Base-by-base conservation (phyloP, 2,113 vertebrate species). In the Epinephelus fuscoguttatus region DNA sequence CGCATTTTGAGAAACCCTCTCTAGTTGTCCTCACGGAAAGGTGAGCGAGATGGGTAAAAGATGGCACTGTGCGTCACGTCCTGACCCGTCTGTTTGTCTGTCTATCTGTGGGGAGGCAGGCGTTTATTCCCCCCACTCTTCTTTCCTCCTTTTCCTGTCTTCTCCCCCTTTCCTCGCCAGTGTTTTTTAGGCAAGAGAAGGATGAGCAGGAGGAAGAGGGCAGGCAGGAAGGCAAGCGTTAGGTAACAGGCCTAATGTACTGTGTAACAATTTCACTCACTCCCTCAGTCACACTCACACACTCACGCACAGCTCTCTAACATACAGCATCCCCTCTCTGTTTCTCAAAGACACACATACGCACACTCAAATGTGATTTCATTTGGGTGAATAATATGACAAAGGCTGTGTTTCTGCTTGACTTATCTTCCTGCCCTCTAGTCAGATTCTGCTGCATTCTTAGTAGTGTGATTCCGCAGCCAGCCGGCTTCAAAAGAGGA, bases 201-300 rank as follows among this genome's bases (percentile, higher is more conserved):
- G 70, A 90, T 82, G 84, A 78, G 81, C 77, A 52, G 67, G 62
- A 91, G 86, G 82, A 84, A 86, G 75, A 82, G 82, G 82, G 78
- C 75, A 75, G 82, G 64, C 81, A 74, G 75, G 76, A 85, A 85
- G 82, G 77, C 70, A 61, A 60, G 82, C 57, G 4, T 89, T 92
- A 79, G 91, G 88, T 90, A 91, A 92, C 88, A 78, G 52, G 79
- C 81, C 83, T 83, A 88, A 89, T 89, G 79, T 84, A 78, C 86
- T 87, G 77, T 91, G 81, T 77, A 88, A 91, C 75, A 82, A 69
- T 82, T 87, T 80, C 71, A 72, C 82, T 79, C 82, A 70, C 66
- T 84, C 83, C 64, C 73, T 67, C 68, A 59, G 70, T 77, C 67
- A 70, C 73, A 70, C 75, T 67, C 79, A 37, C 70, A 61, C 63